Base-by-base conservation (phyloP, 2,113 vertebrate species). In the Mus spicilegus region DNA sequence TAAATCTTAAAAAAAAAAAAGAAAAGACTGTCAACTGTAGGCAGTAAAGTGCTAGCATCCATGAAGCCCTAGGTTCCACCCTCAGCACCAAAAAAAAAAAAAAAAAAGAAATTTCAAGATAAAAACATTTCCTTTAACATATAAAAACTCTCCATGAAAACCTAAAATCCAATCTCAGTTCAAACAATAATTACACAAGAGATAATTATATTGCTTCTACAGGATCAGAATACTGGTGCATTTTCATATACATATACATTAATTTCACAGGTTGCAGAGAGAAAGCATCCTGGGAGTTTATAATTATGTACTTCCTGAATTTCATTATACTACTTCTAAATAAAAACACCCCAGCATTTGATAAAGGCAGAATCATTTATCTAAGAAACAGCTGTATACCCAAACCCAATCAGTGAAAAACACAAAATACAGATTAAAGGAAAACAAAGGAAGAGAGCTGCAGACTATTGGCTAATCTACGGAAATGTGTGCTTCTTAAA, bases 91-190 rank as follows among this genome's bases (percentile, higher is more conserved):
- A 54, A 7, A 54, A 54, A 11, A 54, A 56, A 16, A 56, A 56
- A 56, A 56, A 11, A 56, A 56, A 56, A 56, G 54, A 58, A 87
- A 94, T 80, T 96, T 94, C 14, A 87, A 94, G 69, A 91, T 63
- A 30, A 93, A 96, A 93, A 94, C 42, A 78, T 81, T 42, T 82
- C 28, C 39, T 65, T 39, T n/a, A 77, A 93, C 89, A 96, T 73
- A 22, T 72, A 95, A 93, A 85, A 58, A 89, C 69, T 84, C 80
- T 90, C 95, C 87, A 87, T 90, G 91, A 11, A 86, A 95, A 97
- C 87, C 7, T 73, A 80, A 95, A 89, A 94, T 58, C 36, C 14
- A 72, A 88, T 24, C 13, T 92, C 54, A 63, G 39, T 42, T 80
- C 13, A 95, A 54, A 36, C 11, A 93, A 51, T 78, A 92, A 92